Base-by-base conservation (phyloP, 2,113 vertebrate genomes). In the Galeopterus variegatus region DNA sequence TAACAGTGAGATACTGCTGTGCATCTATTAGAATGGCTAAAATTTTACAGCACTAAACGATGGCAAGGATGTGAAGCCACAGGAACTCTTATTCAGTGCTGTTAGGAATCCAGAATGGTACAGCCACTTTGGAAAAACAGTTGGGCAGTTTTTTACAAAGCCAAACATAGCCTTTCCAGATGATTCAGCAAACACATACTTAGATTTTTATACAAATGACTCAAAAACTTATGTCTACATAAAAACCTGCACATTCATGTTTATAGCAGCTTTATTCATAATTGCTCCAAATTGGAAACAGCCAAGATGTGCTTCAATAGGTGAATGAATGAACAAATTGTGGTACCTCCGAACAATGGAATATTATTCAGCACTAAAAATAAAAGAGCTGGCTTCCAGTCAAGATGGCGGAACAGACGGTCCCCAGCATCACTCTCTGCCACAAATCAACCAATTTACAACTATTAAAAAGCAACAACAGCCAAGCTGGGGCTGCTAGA, bases 181-280 rank as follows among this genome's bases (percentile, higher is more conserved):
- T 3, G 64, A 60, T 67, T 50, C 80, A 93, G 84, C 62, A 93
- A 83, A 87, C 81, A 80, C 56, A 80, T 36, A 75, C 45, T 3
- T 73, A 50, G 75, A 14, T 79, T 87, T 94, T 80, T 83, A 95
- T 93, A 84, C 80, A 92, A 70, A 58, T 79, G 58, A 80, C 58
- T 28, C 67, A 50, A 90, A 92, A 86, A 60, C 19, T 84, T 83
- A 84, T 10, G 31, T 72, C 67, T 72, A 77, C 54, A 26, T 65
- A 64, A 92, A 97, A 86, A 41, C 54, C 62, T 92, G 52, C 67
- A 41, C 62, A 33, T 54, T n/a, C 92, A 92, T 92, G 75, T 80
- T 96, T 92, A 64, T 41, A 83, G 75, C 69, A 92, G 62, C 6
- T 75, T 92, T 84, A 45, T 54, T 95, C 76, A 58, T 69, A 77